Conservation (phyloP, 2,797 vertebrate species). For the Gadopsis bispinosus region DNA sequence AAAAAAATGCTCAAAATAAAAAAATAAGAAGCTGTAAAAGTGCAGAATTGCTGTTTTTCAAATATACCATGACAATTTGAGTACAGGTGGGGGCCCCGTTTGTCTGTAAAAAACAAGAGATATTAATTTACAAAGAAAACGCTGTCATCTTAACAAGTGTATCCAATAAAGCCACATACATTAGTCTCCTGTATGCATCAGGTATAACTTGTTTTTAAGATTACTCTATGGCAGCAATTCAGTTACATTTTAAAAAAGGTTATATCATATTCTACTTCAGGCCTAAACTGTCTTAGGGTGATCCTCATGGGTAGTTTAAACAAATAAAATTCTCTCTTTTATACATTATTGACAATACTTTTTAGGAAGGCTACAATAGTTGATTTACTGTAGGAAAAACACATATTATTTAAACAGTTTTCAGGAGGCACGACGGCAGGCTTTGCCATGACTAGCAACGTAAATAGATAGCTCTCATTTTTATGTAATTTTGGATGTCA, state of each 20-base stretch:
- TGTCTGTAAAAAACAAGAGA: too few species aligned
- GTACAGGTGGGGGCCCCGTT: background rate
- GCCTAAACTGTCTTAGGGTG: background rate
- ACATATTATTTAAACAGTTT: background rate
- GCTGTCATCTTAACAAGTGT: background rate
- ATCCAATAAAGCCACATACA: background rate
- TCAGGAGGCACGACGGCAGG: background rate
- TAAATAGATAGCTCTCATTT: conserved; percentile 29
- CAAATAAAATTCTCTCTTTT: conserved; percentile 11
- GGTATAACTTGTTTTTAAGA: background rate
- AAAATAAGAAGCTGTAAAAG: background rate
- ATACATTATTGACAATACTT: conserved; percentile 20
- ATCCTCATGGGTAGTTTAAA: conserved; percentile 3
- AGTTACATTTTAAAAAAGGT: background rate
- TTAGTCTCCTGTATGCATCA: background rate
- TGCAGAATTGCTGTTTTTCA: background rate
- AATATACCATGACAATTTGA: background rate
- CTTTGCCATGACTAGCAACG: conserved; percentile 10
- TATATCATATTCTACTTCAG: background rate
- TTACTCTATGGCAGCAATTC: background rate
- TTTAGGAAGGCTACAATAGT: background rate
- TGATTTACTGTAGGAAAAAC: conserved; percentile 15
- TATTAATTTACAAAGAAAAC: background rate
- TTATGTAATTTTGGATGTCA: conserved; percentile 29
- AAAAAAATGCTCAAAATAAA: background rate